A percentile compares a stretch with the other conserved stretches of the same genome.
Evolutionary conservation across 2,797 vertebrate species (phyloP).

Genomic region (Gallirallus australis): DNA sequence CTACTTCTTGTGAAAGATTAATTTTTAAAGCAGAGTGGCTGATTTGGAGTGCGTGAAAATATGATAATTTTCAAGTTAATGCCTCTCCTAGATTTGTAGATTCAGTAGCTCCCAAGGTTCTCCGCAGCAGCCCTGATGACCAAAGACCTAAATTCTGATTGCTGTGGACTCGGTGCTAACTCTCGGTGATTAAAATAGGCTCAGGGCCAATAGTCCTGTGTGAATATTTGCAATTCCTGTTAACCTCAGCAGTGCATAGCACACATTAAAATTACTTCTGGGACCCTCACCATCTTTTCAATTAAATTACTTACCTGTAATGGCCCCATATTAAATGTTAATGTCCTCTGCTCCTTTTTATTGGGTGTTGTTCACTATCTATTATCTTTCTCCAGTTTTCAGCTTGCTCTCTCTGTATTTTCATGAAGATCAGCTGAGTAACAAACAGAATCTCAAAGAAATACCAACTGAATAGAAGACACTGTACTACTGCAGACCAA

Average conservation of each 20-base stretch:
- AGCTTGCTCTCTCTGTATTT: not conserved
- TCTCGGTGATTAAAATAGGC: constrained; percentile 21
- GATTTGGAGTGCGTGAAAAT: not conserved
- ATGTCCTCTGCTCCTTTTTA: constrained; percentile 8
- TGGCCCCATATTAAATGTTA: not conserved
- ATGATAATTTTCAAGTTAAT: not conserved
- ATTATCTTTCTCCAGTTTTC: not conserved
- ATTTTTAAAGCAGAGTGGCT: not conserved
- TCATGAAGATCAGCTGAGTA: not conserved
- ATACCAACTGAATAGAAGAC: not conserved
- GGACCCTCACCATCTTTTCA: constrained; percentile 18
- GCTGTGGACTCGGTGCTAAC: not conserved
- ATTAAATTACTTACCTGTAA: constrained; percentile 30
- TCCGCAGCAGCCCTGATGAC: not conserved
- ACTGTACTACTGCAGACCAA: not conserved
- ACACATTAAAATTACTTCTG: constrained; percentile 9
- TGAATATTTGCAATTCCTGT: constrained; percentile 52
- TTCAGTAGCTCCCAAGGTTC: not conserved
- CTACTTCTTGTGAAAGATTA: not conserved
- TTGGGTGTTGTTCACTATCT: not conserved
- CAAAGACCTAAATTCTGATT: constrained; percentile 25
- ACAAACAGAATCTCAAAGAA: rapidly evolving
- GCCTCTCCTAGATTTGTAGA: not conserved
- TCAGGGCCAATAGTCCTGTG: not conserved
- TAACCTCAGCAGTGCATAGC: constrained; percentile 26